phyloP scores from a whole-genome alignment of 2,113 vertebrate genomes.

The Mellivora capensis region DNA sequence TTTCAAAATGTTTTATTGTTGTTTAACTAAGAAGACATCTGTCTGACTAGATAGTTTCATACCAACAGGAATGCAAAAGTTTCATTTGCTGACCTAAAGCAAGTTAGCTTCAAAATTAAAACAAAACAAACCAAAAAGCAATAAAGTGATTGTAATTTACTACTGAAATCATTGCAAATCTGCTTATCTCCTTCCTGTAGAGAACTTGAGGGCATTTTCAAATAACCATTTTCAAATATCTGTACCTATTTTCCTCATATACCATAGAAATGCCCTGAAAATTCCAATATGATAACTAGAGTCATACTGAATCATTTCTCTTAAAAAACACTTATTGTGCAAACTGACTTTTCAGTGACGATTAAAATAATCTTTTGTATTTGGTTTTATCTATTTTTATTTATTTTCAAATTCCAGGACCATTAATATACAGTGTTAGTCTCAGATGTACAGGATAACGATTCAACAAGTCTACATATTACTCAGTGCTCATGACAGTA shows the following conservation, averaged over 20 bases:
- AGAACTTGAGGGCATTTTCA: not conserved
- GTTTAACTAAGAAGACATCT: not conserved
- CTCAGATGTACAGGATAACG: not conserved
- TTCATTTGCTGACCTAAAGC: not conserved
- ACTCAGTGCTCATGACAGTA: not conserved
- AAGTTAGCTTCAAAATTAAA: not conserved
- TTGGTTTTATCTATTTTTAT: not conserved
- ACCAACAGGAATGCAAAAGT: not conserved
- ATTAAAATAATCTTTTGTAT: not conserved
- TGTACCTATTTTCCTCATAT: not conserved
- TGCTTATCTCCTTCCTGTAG: not conserved
- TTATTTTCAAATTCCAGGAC: not conserved
- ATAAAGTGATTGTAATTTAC: not conserved
- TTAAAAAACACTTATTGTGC: not conserved
- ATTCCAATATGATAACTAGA: not conserved
- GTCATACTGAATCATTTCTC: not conserved
- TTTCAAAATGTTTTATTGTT: slow-evolving; percentile 12
- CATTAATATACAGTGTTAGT: not conserved
- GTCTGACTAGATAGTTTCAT: not conserved
- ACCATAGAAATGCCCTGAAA: not conserved
- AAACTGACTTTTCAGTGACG: not conserved
- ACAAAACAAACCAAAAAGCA: not conserved
- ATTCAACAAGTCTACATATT: not conserved
- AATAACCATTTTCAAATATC: not conserved
- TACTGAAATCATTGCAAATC: not conserved